Conservation (phyloP, 2,113 vertebrate genomes). For the Phaetusa simplex region DNA sequence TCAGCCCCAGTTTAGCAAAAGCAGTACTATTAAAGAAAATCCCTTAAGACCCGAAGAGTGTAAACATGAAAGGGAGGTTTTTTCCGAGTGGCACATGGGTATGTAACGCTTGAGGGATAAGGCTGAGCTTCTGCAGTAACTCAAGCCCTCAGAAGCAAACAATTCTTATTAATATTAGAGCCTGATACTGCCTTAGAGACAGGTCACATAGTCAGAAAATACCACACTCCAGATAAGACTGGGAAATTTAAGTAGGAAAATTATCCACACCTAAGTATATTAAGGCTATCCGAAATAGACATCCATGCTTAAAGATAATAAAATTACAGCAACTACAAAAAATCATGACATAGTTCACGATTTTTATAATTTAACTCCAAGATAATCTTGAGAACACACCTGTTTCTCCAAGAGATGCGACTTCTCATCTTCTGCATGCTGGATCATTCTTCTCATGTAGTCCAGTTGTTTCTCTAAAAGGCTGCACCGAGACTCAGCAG, state of each 20-base stretch:
- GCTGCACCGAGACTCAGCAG: slow-evolving; percentile 86
- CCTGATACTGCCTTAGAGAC: not conserved
- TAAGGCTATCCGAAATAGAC: not conserved
- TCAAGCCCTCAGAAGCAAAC: not conserved
- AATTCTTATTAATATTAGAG: not conserved
- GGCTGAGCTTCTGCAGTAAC: not conserved
- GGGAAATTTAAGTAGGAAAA: not conserved
- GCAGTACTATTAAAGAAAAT: not conserved
- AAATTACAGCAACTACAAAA: not conserved
- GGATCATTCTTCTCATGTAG: slow-evolving; percentile 88
- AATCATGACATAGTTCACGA: not conserved
- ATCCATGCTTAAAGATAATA: not conserved
- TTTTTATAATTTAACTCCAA: not conserved
- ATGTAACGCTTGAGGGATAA: not conserved
- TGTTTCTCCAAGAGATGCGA: slow-evolving; percentile 82
- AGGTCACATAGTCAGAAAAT: not conserved
- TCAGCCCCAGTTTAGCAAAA: not conserved
- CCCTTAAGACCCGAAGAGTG: not conserved
- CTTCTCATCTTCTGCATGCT: slow-evolving; percentile 83
- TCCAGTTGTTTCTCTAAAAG: slow-evolving; percentile 91
- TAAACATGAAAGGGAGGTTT: not conserved
- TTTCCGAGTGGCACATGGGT: not conserved
- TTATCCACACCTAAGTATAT: not conserved
- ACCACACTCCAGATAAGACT: not conserved
- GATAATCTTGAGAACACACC: slow-evolving; percentile 64